These are phyloP conservation scores for Etheostoma spectabile DNA, from an alignment of 2,113 vertebrate genomes.

Conservation along the genomic window DNA sequence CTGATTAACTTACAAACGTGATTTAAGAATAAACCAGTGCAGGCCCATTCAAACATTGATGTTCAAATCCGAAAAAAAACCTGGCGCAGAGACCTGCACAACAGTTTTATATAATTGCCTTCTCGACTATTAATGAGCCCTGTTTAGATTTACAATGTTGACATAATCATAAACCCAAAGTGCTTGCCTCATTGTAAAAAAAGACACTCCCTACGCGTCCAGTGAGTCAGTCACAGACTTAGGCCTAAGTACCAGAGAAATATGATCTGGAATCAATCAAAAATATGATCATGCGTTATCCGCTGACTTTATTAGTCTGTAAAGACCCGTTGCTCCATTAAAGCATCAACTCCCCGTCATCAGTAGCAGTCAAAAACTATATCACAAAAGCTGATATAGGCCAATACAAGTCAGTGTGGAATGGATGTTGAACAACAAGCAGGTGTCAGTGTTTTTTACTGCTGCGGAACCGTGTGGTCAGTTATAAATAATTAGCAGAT, in stretches of 20 bases:
- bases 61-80: neutral
- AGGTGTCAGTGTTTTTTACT: neutral
- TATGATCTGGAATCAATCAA: conserved; percentile 70
- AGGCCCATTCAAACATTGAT: conserved; percentile 8
- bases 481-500: conserved; percentile 48
- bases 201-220: conserved; percentile 21
- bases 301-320: conserved; percentile 61
- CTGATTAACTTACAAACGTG: neutral
- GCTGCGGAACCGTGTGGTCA: conserved; percentile 42
- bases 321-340: conserved; percentile 60
- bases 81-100: conserved; percentile 21
- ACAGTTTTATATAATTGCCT: conserved; percentile 39
- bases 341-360: conserved; percentile 56
- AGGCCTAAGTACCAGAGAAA: conserved; percentile 46
- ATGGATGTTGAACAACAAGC: conserved; percentile 19
- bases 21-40: neutral
- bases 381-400: neutral
- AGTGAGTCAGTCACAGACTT: conserved; percentile 35
- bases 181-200: conserved; percentile 54
- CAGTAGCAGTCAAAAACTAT: conserved; percentile 19
- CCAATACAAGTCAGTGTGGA: conserved; percentile 43
- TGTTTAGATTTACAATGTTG: conserved; percentile 68
- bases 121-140: conserved; percentile 45
- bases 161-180: conserved; percentile 62
- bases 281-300: conserved; percentile 60